phyloP scores from a whole-genome alignment of 1,140 invertebrate species.

The Stegodyphus dumicola region DNA sequence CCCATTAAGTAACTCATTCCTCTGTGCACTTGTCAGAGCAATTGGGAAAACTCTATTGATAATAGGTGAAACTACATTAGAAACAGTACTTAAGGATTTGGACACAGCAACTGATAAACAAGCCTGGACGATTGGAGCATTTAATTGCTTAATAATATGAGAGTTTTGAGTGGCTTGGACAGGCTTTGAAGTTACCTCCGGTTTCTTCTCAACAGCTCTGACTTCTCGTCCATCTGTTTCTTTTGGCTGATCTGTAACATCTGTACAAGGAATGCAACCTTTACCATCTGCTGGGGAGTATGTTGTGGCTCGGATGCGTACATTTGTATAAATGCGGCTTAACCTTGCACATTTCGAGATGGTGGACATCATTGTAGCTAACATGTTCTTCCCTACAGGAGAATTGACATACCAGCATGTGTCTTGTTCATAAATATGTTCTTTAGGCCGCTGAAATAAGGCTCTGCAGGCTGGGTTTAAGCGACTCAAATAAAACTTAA shows the following conservation, averaged over 20 bases:
- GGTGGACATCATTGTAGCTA: conserved; percentile 63
- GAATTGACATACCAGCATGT: conserved; percentile 62
- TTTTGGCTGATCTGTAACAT: conserved; percentile 14
- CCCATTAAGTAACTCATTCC: conserved; percentile 38
- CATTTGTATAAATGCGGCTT: conserved; percentile 62
- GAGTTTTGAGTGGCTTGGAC: conserved; percentile 30
- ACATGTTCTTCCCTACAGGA: conserved; percentile 62
- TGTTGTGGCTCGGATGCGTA: conserved; percentile 62
- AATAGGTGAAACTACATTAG: conserved; percentile 19
- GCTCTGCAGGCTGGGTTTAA: conserved; percentile 61
- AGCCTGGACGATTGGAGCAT: conserved; percentile 51
- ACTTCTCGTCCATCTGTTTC: neutral
- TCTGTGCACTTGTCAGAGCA: conserved; percentile 23
- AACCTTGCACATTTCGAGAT: conserved; percentile 62
- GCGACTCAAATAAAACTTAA: conserved; percentile 57
- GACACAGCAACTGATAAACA: conserved; percentile 38
- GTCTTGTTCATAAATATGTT: conserved; percentile 59
- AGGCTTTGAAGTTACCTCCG: conserved; percentile 36
- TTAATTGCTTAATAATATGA: conserved; percentile 51
- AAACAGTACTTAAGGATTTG: conserved; percentile 37
- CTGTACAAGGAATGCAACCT: conserved; percentile 52
- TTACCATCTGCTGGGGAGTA: conserved; percentile 56
- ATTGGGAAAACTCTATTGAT: conserved; percentile 50
- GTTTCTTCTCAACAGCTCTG: conserved; percentile 9
- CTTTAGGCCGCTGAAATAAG: conserved; percentile 62